A percentile compares a stretch with the other conserved stretches of the same genome.
Conservation (phyloP, 2,113 vertebrate species). For the Butastur rufipennis region DNA sequence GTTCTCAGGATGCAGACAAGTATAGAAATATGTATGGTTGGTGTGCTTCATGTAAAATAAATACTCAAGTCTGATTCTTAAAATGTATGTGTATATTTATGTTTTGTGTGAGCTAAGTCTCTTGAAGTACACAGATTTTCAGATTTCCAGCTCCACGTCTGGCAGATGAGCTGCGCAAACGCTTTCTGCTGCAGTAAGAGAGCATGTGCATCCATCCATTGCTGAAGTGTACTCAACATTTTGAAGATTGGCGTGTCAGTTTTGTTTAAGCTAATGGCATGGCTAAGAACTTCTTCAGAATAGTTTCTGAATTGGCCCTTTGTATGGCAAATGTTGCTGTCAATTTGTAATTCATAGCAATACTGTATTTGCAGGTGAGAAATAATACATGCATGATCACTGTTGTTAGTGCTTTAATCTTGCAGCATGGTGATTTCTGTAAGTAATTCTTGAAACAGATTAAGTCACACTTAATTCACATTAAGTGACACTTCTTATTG, state of each 20-base stretch:
- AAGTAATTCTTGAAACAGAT: background rate
- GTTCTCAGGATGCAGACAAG: background rate
- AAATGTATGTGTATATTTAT: fast-evolving
- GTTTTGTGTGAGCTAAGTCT: background rate
- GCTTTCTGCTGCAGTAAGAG: background rate
- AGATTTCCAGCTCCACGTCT: background rate
- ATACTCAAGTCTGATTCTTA: background rate
- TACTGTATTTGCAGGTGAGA: background rate
- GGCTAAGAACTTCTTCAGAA: background rate
- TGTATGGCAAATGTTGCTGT: background rate
- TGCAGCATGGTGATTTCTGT: background rate
- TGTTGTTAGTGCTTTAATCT: background rate
- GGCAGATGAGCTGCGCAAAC: background rate
- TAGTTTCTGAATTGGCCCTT: background rate
- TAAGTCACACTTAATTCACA: background rate
- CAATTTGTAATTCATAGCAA: background rate
- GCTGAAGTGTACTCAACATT: background rate
- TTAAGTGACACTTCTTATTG: background rate
- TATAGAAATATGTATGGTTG: fast-evolving
- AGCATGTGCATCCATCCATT: background rate
- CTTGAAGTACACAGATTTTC: background rate
- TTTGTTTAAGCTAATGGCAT: background rate
- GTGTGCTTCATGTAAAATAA: background rate
- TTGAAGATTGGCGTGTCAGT: background rate
- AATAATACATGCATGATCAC: background rate